Percentiles rank a stretch among this genome's conserved stretches.
Conservation (phyloP, 2,888 invertebrate species). For the Rotaria magnacalcarata region DNA sequence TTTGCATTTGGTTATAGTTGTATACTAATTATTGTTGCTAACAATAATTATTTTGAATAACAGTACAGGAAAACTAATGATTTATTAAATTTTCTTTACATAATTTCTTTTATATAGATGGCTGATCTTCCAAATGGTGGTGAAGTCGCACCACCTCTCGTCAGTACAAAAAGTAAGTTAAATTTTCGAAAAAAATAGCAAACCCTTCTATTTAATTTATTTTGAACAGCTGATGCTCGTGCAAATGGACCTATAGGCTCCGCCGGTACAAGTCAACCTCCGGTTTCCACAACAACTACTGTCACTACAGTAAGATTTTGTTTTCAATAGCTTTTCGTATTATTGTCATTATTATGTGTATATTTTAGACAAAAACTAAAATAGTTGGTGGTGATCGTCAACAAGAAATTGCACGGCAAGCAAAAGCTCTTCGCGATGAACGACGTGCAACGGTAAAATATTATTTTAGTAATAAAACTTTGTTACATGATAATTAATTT, state of each 20-base stretch:
- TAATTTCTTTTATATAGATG: neutral
- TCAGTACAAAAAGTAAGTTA: neutral
- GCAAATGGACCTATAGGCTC: neutral
- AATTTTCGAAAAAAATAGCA: neutral
- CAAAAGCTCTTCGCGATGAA: slow-evolving; percentile 56
- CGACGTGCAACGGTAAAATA: slow-evolving; percentile 52
- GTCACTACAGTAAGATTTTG: neutral
- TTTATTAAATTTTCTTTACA: neutral
- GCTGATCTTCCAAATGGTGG: slow-evolving; percentile 1
- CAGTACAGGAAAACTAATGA: neutral
- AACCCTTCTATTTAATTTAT: neutral
- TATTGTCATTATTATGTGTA: neutral
- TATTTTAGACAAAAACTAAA: slow-evolving; percentile 27
- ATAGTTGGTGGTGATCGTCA: slow-evolving; percentile 48
- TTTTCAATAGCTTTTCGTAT: neutral
- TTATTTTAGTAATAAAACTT: neutral
- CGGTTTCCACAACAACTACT: neutral
- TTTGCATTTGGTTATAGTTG: neutral
- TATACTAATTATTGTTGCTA: neutral
- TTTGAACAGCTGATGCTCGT: neutral
- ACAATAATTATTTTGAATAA: neutral
- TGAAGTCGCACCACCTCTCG: slow-evolving; percentile 8
- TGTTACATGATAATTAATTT: neutral
- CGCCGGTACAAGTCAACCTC: neutral
- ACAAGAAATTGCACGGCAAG: slow-evolving; percentile 58